Evolutionary conservation across 2,113 vertebrate genomes (phyloP).

Genomic region (Scopus umbretta): DNA sequence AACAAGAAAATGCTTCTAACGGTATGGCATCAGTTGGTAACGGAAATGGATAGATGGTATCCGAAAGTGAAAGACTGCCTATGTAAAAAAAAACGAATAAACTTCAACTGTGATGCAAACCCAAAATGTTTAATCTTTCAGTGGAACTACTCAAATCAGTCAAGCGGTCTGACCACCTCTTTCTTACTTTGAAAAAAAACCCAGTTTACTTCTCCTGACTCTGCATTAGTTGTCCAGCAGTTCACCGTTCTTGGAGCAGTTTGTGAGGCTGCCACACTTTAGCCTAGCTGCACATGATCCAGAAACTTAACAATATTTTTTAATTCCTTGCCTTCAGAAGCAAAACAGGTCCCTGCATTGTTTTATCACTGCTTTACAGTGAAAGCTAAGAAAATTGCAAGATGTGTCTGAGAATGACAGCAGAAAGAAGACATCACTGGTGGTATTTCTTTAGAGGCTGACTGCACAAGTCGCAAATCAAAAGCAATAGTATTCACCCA

Average conservation of each 20-base stretch:
- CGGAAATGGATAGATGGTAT: background rate
- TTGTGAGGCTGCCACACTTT: background rate
- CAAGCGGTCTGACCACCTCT: background rate
- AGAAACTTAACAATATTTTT: background rate
- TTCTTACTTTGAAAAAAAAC: background rate
- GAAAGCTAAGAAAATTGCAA: background rate
- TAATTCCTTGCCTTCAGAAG: background rate
- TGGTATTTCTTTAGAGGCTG: background rate
- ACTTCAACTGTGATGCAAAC: background rate
- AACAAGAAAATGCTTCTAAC: background rate
- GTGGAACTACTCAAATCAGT: background rate
- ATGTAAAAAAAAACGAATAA: background rate
- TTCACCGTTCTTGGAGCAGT: background rate
- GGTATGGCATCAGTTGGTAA: background rate
- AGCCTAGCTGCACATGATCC: background rate
- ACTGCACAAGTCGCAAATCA: background rate
- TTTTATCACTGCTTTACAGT: background rate
- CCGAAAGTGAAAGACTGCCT: background rate
- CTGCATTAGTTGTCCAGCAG: background rate
- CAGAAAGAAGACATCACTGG: background rate
- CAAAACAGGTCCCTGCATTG: background rate
- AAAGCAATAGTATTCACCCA: background rate
- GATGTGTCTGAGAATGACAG: background rate
- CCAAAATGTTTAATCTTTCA: background rate
- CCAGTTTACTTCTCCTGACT: background rate